These are phyloP conservation scores for Stenodera caucasica DNA, from an alignment of 2,888 invertebrate species.

Conservation along the genomic window DNA sequence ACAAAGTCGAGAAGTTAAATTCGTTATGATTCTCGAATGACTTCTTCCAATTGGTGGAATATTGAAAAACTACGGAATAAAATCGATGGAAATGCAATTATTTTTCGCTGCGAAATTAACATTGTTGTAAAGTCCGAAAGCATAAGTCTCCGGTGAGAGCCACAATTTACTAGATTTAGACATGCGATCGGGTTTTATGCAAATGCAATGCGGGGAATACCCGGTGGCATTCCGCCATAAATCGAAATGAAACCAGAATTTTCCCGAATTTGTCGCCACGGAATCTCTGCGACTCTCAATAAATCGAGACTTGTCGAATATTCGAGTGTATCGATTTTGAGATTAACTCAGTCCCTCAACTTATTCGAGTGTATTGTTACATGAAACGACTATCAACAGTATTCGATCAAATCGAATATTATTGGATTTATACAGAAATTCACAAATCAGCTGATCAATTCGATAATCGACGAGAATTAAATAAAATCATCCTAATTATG, in stretches of 20 bases:
- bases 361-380: background rate
- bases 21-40: background rate
- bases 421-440: too few species aligned
- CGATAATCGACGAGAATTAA: too few species aligned
- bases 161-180: too few species aligned
- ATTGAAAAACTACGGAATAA: background rate
- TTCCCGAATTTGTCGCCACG: too few species aligned
- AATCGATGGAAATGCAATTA: background rate
- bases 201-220: background rate
- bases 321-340: background rate
- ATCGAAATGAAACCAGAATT: too few species aligned
- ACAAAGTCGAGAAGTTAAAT: background rate
- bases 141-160: too few species aligned
- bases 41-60: background rate
- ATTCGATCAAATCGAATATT: background rate
- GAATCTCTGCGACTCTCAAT: too few species aligned
- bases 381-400: background rate
- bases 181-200: background rate
- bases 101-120: too few species aligned
- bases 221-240: background rate
- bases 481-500: too few species aligned
- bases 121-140: too few species aligned
- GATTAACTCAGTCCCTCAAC: background rate
- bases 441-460: too few species aligned
- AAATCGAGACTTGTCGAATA: background rate